Conservation (phyloP, 2,113 vertebrate genomes). For the Pelecanoides urinatrix region DNA sequence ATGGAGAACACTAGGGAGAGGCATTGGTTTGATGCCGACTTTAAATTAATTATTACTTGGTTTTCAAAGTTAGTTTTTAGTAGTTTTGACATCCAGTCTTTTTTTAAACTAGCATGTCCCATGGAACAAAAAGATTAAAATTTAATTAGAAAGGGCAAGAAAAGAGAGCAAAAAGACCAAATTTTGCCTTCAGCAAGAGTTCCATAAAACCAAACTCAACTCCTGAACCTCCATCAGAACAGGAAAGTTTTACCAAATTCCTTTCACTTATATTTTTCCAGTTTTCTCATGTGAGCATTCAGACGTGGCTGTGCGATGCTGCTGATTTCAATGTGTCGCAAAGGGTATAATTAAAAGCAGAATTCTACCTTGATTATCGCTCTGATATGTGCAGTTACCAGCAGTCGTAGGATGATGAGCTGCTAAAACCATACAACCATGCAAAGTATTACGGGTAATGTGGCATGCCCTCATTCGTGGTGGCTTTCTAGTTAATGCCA, state of each 20-base stretch:
- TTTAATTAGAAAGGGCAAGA: not conserved
- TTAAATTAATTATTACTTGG: slow-evolving; percentile 12
- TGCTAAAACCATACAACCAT: not conserved
- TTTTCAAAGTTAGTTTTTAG: not conserved
- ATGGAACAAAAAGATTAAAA: not conserved
- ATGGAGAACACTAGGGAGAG: not conserved
- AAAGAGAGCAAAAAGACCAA: not conserved
- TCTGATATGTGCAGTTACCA: not conserved
- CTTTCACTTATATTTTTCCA: not conserved
- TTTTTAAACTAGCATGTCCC: not conserved
- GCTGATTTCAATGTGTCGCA: not conserved
- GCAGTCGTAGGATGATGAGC: not conserved
- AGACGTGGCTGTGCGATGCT: rapidly evolving
- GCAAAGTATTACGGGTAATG: not conserved
- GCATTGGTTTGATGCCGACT: slow-evolving; percentile 29
- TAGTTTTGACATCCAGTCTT: not conserved
- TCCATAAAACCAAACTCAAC: not conserved
- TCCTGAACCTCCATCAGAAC: not conserved
- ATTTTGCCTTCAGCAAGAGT: not conserved
- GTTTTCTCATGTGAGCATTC: not conserved
- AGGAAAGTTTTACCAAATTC: not conserved
- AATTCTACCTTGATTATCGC: slow-evolving; percentile 37
- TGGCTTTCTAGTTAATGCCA: not conserved
- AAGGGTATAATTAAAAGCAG: slow-evolving; percentile 43
- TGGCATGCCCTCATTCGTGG: rapidly evolving